Evolutionary conservation across 2,888 invertebrate genomes (phyloP), one percentile per base, ranked within the genome.

Genomic region (Chymomyza procnemis): DNA sequence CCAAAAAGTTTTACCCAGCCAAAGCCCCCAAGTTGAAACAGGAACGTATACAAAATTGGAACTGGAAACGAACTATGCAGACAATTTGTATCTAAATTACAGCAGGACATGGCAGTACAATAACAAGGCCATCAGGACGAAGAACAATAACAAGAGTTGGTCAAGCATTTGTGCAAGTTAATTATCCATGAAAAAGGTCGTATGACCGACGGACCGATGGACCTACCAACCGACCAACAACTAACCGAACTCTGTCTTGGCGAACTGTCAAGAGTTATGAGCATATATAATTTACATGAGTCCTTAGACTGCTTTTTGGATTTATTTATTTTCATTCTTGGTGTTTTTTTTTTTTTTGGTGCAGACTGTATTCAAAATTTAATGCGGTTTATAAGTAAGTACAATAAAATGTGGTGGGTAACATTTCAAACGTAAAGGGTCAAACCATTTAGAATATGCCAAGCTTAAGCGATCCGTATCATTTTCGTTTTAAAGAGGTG

Each of bases 121-220:
- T 47, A 18, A 26, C 60, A 41, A 22, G 19, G 26, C 16, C 64
- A 9, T 12, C 34, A 41, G 34, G 8, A 52, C 4, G 6, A 26
- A 26, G 26, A 26, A 26, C 26, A 26, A 26, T 22, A 46, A 22
- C 34, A 58, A 62, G 22, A 61, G 52, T 48, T 61, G 55, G 55
- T 54, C 61, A 61, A 19, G 56, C 41, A 26, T 69, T 67, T 71
- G 67, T 63, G 59, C 66, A 47, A 71, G 71, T 80, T 79, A 80
- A 80, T 80, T 80, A 75, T 73, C 74, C 76, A 71, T 79, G 71
- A 74, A 74, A 18, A 76, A 72, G 69, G 72, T 67, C 58, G 19
- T 46, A 34, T 8, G 46, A 30, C 14, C 18, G 14, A 16, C 19
- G n/a, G n/a, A n/a, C n/a, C n/a, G n/a, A n/a, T n/a, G n/a, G n/a